Evolutionary conservation across 1,140 invertebrate species (phyloP).

Genomic region (Hypothenemus hampei): DNA sequence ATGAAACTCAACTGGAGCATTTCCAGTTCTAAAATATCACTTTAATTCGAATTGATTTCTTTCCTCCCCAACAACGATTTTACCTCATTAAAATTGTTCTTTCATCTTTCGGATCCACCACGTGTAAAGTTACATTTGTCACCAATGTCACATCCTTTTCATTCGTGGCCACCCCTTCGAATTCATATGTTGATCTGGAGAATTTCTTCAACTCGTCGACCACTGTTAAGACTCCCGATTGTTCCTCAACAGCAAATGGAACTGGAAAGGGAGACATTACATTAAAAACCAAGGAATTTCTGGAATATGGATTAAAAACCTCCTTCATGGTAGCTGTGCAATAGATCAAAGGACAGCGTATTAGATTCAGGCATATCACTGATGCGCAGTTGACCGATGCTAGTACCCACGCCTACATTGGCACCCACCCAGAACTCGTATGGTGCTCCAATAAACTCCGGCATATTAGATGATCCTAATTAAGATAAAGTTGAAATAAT

Average conservation of each 20-base stretch:
- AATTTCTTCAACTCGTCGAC: constrained; percentile 69
- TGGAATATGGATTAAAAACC: too few species aligned
- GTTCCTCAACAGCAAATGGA: constrained; percentile 83
- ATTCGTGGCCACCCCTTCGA: constrained; percentile 73
- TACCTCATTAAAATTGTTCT: constrained; percentile 64
- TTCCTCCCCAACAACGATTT: constrained; percentile 37
- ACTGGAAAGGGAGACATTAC: constrained; percentile 50
- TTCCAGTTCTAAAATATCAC: constrained; percentile 52
- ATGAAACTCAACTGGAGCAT: constrained; percentile 64
- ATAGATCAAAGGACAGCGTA: constrained; percentile 67
- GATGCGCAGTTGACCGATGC: constrained; percentile 77
- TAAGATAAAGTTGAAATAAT: neutral
- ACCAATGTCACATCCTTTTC: constrained; percentile 61
- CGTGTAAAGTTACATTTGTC: constrained; percentile 77
- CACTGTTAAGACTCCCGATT: constrained; percentile 82
- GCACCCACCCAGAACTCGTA: constrained; percentile 88
- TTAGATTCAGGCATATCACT: constrained; percentile 63
- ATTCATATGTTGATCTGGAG: constrained; percentile 64
- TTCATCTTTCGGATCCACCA: constrained; percentile 69
- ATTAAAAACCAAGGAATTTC: too few species aligned
- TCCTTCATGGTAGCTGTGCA: constrained; percentile 77
- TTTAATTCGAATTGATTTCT: neutral
- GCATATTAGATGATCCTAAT: too few species aligned
- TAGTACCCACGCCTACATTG: constrained; percentile 75
- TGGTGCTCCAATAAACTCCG: constrained; percentile 80